Conservation (phyloP, 2,113 vertebrate species). For the Menura novaehollandiae region DNA sequence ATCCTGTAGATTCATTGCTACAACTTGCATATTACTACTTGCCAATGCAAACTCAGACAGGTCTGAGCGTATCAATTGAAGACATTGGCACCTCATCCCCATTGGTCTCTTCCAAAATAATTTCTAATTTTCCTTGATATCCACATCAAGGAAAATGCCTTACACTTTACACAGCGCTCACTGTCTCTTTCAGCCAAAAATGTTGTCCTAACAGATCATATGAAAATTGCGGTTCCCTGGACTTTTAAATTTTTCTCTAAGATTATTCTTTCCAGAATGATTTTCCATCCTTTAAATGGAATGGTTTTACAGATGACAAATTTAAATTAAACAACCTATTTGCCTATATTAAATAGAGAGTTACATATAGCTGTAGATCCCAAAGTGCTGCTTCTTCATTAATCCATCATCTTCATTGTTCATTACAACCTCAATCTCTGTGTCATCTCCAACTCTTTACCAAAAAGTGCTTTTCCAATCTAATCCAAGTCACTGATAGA, state of each 20-base stretch:
- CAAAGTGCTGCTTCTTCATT: not conserved
- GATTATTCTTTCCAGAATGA: not conserved
- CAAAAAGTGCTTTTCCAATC: not conserved
- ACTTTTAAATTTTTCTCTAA: not conserved
- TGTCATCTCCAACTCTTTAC: not conserved
- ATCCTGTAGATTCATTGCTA: not conserved
- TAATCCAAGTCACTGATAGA: not conserved
- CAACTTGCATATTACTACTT: not conserved
- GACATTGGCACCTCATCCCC: not conserved
- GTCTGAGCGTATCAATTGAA: not conserved
- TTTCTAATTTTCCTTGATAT: not conserved
- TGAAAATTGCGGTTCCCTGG: not conserved
- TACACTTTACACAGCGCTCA: not conserved
- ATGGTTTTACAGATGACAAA: not conserved
- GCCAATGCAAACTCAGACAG: not conserved
- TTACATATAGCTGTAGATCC: not conserved
- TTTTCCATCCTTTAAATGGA: not conserved
- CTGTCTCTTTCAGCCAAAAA: not conserved
- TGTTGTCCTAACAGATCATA: not conserved
- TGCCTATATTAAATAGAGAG: not conserved
- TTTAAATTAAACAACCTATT: not conserved
- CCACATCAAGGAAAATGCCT: not conserved
- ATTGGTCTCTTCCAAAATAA: not conserved
- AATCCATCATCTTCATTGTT: not conserved
- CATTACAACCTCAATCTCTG: rapidly evolving